Evolutionary conservation across 2,797 vertebrate species (phyloP).

Genomic region (Allobates femoralis): DNA sequence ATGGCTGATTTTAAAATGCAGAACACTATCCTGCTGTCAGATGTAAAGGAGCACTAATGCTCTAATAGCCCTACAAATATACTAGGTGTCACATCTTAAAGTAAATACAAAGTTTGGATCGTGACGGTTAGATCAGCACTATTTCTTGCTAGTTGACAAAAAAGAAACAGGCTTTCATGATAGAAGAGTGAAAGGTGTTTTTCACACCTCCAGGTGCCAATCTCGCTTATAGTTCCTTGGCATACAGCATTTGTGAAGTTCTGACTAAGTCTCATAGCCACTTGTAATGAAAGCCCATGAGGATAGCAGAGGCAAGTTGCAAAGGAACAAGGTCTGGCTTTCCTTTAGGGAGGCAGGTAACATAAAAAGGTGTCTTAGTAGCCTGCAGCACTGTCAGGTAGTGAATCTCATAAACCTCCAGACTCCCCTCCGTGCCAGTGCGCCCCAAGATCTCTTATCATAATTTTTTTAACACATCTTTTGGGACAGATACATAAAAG

Average conservation of each 20-base stretch:
- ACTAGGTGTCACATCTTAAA: slow-evolving; percentile 68
- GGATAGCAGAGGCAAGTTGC: slow-evolving; percentile 73
- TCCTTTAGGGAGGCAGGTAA: slow-evolving; percentile 66
- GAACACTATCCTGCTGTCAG: slow-evolving; percentile 23
- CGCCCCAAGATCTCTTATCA: slow-evolving; percentile 69
- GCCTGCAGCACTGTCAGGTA: slow-evolving; percentile 72
- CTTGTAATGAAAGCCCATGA: slow-evolving; percentile 73
- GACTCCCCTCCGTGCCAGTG: slow-evolving; percentile 60
- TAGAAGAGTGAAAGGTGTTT: slow-evolving; percentile 73
- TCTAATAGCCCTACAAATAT: slow-evolving; percentile 71
- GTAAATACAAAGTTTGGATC: slow-evolving; percentile 73
- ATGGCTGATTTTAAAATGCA: slow-evolving; percentile 44
- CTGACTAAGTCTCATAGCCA: slow-evolving; percentile 70
- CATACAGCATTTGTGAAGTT: slow-evolving; percentile 73
- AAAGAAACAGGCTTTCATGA: slow-evolving; percentile 64
- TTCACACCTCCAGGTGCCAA: slow-evolving; percentile 71
- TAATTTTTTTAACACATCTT: slow-evolving; percentile 77
- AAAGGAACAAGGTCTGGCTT: slow-evolving; percentile 69
- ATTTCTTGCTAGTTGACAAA: slow-evolving; percentile 66
- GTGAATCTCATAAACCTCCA: slow-evolving; percentile 68
- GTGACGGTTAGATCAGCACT: slow-evolving; percentile 72
- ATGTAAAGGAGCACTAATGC: slow-evolving; percentile 52
- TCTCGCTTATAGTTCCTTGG: slow-evolving; percentile 71
- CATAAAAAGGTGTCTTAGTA: slow-evolving; percentile 72
- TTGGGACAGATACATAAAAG: slow-evolving; percentile 77